Conservation (phyloP, 2,797 vertebrate species). For the Helostoma temminkii region DNA sequence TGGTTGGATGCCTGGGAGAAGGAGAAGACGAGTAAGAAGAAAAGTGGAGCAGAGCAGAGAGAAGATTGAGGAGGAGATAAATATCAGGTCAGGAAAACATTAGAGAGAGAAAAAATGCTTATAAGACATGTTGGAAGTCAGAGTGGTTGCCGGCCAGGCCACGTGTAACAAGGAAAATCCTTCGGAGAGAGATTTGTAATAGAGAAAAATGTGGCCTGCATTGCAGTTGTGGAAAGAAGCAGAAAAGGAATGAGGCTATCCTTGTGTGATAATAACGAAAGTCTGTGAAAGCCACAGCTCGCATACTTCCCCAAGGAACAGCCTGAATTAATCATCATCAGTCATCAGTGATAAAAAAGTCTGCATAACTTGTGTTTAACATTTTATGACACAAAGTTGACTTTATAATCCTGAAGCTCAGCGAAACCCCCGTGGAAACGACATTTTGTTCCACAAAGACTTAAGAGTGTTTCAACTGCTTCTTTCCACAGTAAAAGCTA, state of each 20-base stretch:
- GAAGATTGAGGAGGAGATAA: conserved; percentile 16
- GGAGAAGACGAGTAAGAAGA: neutral
- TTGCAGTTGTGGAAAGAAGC: conserved; percentile 16
- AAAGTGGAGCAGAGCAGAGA: conserved; percentile 5
- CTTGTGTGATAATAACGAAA: conserved; percentile 39
- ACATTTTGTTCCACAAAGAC: conserved; percentile 1
- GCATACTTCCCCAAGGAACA: conserved; percentile 33
- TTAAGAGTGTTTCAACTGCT: neutral
- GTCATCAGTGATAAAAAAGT: conserved; percentile 31
- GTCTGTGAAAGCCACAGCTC: conserved; percentile 34
- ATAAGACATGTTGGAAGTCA: conserved; percentile 38
- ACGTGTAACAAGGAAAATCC: conserved; percentile 25
- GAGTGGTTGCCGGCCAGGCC: conserved; percentile 8
- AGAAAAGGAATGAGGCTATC: conserved; percentile 5
- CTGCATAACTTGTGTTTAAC: conserved; percentile 19
- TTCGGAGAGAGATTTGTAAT: conserved; percentile 27
- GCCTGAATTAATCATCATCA: conserved; percentile 33
- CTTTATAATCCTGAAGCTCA: conserved; percentile 20
- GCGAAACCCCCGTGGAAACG: conserved; percentile 15
- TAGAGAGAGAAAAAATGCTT: conserved; percentile 26
- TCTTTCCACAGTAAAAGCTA: conserved; percentile 44
- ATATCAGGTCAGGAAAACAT: conserved; percentile 1
- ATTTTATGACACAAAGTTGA: conserved; percentile 36
- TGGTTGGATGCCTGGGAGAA: conserved; percentile 92
- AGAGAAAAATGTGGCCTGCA: conserved; percentile 30